These are phyloP conservation scores for Atractosteus spatula DNA, from an alignment of 2,113 vertebrate species.

Conservation along the genomic window DNA sequence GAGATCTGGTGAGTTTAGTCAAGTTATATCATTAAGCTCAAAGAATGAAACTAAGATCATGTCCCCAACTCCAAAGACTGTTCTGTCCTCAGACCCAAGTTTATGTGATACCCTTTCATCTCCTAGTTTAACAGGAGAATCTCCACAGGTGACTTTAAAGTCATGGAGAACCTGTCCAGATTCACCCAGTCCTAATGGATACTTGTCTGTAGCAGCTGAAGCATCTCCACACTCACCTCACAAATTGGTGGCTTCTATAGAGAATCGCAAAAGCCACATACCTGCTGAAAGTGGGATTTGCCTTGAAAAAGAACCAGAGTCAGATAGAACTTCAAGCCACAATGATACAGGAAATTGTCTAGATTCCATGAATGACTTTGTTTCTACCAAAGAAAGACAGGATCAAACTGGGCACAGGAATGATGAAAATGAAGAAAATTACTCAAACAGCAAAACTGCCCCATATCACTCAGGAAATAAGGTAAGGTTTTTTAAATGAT, in stretches of 20 bases:
- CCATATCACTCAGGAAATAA: constrained; percentile 61
- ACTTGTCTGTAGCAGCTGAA: constrained; percentile 35
- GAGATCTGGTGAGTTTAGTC: constrained; percentile 51
- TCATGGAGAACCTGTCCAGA: constrained; percentile 51
- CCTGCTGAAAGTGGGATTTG: constrained; percentile 20
- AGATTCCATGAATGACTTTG: constrained; percentile 56
- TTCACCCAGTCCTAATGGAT: constrained; percentile 43
- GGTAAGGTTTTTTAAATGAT: constrained; percentile 52
- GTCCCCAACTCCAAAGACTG: constrained; percentile 37
- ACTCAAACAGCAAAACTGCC: constrained; percentile 40
- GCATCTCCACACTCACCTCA: constrained; percentile 36
- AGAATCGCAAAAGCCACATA: constrained; percentile 47
- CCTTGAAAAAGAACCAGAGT: constrained; percentile 31
- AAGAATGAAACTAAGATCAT: constrained; percentile 48
- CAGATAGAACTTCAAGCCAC: constrained; percentile 19
- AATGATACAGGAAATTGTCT: constrained; percentile 55
- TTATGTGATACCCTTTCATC: constrained; percentile 44
- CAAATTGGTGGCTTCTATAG: constrained; percentile 38
- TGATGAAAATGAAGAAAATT: constrained; percentile 51
- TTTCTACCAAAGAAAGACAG: constrained; percentile 41
- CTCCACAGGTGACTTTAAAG: constrained; percentile 54
- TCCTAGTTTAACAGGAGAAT: constrained; percentile 25
- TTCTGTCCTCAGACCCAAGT: constrained; percentile 50
- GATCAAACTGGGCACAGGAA: constrained; percentile 45
- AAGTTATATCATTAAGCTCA: constrained; percentile 47